phyloP scores from a whole-genome alignment of 1,140 invertebrate genomes.

The Drosophila subpulchrella region DNA sequence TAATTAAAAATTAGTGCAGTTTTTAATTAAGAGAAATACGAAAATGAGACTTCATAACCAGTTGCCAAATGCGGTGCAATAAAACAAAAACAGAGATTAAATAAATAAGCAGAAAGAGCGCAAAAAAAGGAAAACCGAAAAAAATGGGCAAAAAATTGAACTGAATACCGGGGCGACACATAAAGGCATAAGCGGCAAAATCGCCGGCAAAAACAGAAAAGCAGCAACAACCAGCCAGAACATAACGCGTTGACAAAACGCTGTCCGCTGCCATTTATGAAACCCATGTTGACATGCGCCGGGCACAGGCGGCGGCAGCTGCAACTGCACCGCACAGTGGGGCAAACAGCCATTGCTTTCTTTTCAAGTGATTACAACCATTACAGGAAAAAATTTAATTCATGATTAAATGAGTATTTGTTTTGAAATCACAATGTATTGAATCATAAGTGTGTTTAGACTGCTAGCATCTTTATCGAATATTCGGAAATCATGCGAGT shows the following conservation, averaged over 20 bases:
- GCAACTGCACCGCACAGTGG: slow-evolving; percentile 46
- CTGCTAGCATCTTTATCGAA: too few relatives aligned
- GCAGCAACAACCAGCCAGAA: slow-evolving; percentile 51
- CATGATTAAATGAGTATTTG: too few relatives aligned
- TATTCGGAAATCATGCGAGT: too few relatives aligned
- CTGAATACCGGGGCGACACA: slow-evolving; percentile 76
- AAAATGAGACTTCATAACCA: slow-evolving; percentile 82
- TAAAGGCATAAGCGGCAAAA: slow-evolving; percentile 71
- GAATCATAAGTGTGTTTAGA: too few relatives aligned
- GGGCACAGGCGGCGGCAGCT: slow-evolving; percentile 57
- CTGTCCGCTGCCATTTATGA: slow-evolving; percentile 77
- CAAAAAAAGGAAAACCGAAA: slow-evolving; percentile 40
- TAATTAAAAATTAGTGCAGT: slow-evolving; percentile 81
- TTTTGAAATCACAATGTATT: too few relatives aligned
- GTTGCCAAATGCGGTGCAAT: slow-evolving; percentile 71
- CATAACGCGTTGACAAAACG: slow-evolving; percentile 76
- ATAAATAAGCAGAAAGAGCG: slow-evolving; percentile 43
- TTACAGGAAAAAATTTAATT: too few relatives aligned
- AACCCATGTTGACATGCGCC: slow-evolving; percentile 81
- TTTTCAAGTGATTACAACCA: background rate
- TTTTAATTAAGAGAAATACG: slow-evolving; percentile 80
- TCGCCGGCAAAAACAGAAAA: slow-evolving; percentile 18
- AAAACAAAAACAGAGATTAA: slow-evolving; percentile 48
- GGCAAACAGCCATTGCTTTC: background rate
- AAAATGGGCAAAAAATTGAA: slow-evolving; percentile 66